These are phyloP conservation scores for Tetramorium alpestre DNA, from an alignment of 1,140 invertebrate species.

Conservation along the genomic window DNA sequence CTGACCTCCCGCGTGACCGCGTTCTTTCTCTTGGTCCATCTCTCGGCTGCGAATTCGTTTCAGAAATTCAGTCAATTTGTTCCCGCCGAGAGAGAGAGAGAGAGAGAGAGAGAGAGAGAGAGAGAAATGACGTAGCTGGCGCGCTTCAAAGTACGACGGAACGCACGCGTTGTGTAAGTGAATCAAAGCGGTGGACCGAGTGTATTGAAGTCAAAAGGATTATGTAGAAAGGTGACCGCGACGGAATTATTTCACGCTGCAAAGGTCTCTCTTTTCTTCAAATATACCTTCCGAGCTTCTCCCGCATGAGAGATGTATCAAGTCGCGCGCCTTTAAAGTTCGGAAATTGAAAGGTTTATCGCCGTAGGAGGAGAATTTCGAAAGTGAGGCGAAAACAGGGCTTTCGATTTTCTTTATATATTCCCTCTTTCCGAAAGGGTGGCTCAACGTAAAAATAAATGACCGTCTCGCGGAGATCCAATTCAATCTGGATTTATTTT, in stretches of 20 bases:
- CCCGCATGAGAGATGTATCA: neutral
- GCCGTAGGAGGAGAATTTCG: neutral
- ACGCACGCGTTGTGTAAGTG: neutral
- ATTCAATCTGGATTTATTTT: neutral
- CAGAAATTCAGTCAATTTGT: neutral
- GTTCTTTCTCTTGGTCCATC: neutral
- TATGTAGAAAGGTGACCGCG: neutral
- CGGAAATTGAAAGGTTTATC: neutral
- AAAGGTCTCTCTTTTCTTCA: neutral
- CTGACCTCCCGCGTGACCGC: no score
- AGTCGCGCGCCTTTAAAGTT: neutral
- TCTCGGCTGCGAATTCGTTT: neutral
- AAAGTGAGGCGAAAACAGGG: neutral
- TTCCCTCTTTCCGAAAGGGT: neutral
- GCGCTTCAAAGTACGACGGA: neutral
- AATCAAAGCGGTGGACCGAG: neutral
- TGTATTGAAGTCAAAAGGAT: neutral
- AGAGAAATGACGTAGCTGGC: no score
- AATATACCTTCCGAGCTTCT: neutral
- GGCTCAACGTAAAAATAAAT: constrained; percentile 5
- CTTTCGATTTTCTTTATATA: neutral
- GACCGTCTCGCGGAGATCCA: neutral
- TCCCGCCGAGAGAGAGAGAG: neutral
- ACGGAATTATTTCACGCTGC: neutral
- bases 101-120: no score